These are phyloP conservation scores for Triplophysa rosa DNA, from an alignment of 2,113 vertebrate genomes.

Conservation along the genomic window DNA sequence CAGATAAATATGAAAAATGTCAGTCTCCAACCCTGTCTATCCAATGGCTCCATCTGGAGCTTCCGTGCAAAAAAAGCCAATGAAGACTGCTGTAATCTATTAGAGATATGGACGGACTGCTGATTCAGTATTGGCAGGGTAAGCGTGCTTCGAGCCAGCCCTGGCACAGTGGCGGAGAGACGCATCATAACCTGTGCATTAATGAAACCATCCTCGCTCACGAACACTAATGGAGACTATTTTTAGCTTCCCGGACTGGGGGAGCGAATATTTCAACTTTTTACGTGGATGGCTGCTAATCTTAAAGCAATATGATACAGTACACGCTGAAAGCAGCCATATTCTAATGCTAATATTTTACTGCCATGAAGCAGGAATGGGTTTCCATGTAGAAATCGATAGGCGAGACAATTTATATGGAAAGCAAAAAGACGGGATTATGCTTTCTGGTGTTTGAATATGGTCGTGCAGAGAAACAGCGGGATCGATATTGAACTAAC, in stretches of 20 bases:
- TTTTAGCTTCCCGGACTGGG: slow-evolving; percentile 43
- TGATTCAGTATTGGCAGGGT: slow-evolving; percentile 51
- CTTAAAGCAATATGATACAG: slow-evolving; percentile 15
- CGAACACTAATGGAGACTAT: slow-evolving; percentile 49
- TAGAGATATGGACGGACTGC: slow-evolving; percentile 55
- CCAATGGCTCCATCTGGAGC: not conserved
- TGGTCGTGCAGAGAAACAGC: not conserved
- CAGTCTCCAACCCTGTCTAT: not conserved
- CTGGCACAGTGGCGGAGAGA: slow-evolving; percentile 27
- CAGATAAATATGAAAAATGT: slow-evolving; percentile 31
- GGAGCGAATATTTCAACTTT: slow-evolving; percentile 19
- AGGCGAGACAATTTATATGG: not conserved
- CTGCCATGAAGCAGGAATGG: not conserved
- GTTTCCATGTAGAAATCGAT: slow-evolving; percentile 9
- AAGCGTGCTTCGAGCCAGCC: slow-evolving; percentile 16
- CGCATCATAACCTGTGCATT: slow-evolving; percentile 29
- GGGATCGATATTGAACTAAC: not conserved
- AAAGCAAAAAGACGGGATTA: not conserved
- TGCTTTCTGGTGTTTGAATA: not conserved
- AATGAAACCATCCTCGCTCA: slow-evolving; percentile 43
- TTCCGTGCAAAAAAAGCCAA: slow-evolving; percentile 32
- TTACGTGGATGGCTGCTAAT: not conserved
- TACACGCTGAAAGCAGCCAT: not conserved
- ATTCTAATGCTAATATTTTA: not conserved
- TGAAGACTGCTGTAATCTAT: slow-evolving; percentile 47